A percentile compares a stretch with the other conserved stretches of the same genome.
Conservation (phyloP, 2,888 invertebrate species). For the Cristatella mucedo region DNA sequence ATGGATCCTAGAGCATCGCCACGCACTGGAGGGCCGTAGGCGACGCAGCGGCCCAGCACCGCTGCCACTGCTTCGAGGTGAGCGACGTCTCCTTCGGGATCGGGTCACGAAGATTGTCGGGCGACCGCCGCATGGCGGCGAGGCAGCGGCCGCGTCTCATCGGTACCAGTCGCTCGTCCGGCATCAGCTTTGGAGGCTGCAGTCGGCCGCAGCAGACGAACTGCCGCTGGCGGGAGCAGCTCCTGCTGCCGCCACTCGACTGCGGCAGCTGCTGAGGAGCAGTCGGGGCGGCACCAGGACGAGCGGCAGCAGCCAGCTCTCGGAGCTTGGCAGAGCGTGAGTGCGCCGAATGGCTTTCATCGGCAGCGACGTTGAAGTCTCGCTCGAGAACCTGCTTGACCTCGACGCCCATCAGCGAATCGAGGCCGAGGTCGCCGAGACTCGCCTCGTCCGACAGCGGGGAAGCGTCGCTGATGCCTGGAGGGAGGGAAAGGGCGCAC, state of each 20-base stretch:
- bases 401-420: conserved; percentile 96
- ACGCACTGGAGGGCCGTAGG: conserved; percentile 81
- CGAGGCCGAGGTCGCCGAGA: conserved; percentile 87
- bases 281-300: not conserved
- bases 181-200: no score
- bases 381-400: conserved; percentile 88
- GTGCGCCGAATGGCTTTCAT: conserved; percentile 71
- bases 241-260: conserved; percentile 42
- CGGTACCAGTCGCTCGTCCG: conserved; percentile 53
- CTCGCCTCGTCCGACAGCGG: conserved; percentile 59
- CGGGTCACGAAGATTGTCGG: conserved; percentile 30
- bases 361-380: conserved; percentile 74
- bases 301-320: no score
- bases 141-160: conserved; percentile 26
- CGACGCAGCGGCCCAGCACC: conserved; percentile 56
- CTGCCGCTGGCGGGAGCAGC: conserved; percentile 8
- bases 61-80: conserved; percentile 55
- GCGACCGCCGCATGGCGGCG: conserved; percentile 11
- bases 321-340: conserved; percentile 21
- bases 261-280: conserved; percentile 48
- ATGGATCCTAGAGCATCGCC: conserved; percentile 56
- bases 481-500: no score
- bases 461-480: conserved; percentile 67
- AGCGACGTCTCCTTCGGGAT: conserved; percentile 43
- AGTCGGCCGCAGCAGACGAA: no score